phyloP scores from a whole-genome alignment of 2,797 vertebrate species.

The Brachyalestes nurse region DNA sequence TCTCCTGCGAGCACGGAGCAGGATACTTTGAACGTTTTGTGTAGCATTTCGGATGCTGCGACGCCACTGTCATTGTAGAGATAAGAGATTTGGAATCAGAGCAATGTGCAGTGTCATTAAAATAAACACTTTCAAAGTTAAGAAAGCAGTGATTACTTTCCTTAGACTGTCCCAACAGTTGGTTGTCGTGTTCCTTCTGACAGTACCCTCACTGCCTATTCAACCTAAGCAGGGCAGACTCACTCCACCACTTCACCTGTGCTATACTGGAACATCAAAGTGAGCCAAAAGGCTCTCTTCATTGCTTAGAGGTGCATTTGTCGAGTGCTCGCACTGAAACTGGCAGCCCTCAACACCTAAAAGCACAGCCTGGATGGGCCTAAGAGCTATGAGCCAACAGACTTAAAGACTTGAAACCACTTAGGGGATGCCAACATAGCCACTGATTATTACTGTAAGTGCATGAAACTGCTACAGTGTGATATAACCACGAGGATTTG shows the following conservation, averaged over 20 bases:
- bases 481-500: constrained; percentile 34
- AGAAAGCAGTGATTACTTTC: constrained; percentile 6
- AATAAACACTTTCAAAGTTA: constrained; percentile 27
- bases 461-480: constrained; percentile 37
- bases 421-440: constrained; percentile 8
- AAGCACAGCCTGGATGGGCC: constrained; percentile 42
- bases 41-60: constrained; percentile 8
- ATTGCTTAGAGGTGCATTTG: constrained; percentile 20
- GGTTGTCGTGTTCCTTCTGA: neutral
- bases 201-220: constrained; percentile 13
- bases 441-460: constrained; percentile 41
- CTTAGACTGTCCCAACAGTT: neutral
- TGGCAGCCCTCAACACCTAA: constrained; percentile 21
- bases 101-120: constrained; percentile 4
- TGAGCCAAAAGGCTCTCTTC: constrained; percentile 10
- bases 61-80: constrained; percentile 10
- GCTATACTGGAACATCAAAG: neutral
- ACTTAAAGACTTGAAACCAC: constrained; percentile 13
- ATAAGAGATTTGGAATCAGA: neutral
- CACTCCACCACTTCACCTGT: constrained; percentile 1
- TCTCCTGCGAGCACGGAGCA: constrained; percentile 2
- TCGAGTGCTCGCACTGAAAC: constrained; percentile 5
- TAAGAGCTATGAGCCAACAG: constrained; percentile 32
- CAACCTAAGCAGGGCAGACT: constrained; percentile 20
- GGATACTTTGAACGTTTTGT: constrained; percentile 16